These are phyloP conservation scores for Orycteropus afer DNA, from an alignment of 2,113 vertebrate genomes.

Conservation along the genomic window DNA sequence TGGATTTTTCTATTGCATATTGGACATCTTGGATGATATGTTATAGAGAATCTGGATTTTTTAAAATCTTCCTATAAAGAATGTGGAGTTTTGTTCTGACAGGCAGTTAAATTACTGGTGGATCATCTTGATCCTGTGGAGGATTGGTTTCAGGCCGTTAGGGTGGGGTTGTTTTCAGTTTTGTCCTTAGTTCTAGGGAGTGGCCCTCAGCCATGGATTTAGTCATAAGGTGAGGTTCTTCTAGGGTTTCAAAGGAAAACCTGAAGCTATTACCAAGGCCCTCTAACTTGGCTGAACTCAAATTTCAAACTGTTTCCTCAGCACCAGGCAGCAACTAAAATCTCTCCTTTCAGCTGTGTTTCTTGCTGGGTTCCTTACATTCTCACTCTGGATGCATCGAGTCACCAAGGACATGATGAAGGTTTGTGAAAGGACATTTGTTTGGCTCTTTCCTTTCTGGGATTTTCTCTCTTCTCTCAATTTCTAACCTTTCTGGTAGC, in stretches of 20 bases:
- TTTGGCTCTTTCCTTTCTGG: background rate
- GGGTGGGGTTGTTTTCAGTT: conserved; percentile 6
- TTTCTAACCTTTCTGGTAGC: background rate
- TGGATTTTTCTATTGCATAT: background rate
- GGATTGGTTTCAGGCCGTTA: background rate
- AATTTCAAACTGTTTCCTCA: background rate
- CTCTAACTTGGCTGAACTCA: background rate
- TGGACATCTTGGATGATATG: background rate
- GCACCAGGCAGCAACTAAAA: background rate
- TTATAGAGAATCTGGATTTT: background rate
- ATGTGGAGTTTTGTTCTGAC: conserved; percentile 10
- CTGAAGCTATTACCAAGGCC: background rate
- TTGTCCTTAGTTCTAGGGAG: conserved; percentile 15
- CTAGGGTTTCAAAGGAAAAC: conserved; percentile 36
- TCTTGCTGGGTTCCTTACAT: background rate
- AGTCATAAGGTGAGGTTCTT: conserved; percentile 44
- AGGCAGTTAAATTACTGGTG: conserved; percentile 29
- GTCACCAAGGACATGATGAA: background rate
- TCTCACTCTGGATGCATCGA: background rate
- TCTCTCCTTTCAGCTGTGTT: background rate
- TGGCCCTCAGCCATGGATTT: background rate
- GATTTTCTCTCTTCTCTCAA: background rate
- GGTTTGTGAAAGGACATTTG: background rate
- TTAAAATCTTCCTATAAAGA: background rate
- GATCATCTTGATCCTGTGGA: background rate